A percentile compares a stretch with the other conserved stretches of the same genome.
phyloP scores from a whole-genome alignment of 1,140 invertebrate species.

The Doryteuthis pealeii region DNA sequence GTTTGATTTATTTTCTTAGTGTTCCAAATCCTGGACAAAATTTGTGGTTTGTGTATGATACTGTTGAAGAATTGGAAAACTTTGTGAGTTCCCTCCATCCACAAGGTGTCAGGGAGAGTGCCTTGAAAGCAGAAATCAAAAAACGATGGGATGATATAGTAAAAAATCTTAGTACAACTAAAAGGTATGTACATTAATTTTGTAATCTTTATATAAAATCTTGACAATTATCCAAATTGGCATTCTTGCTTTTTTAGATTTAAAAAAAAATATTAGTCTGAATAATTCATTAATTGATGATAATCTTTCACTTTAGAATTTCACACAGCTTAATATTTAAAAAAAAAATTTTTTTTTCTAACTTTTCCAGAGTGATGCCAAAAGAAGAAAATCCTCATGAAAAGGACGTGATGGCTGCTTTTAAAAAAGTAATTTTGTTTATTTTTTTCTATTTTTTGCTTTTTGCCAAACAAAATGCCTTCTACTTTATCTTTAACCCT shows the following conservation, averaged over 20 bases:
- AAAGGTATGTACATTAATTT: background rate
- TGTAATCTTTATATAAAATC: background rate
- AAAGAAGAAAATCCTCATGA: too few species aligned
- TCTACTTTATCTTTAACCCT: too few species aligned
- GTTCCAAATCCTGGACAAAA: conserved; percentile 58
- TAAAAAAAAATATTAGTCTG: too few species aligned
- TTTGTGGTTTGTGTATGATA: conserved; percentile 56
- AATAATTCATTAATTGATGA: too few species aligned
- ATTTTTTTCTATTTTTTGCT: too few species aligned
- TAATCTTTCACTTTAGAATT: too few species aligned
- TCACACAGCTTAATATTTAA: too few species aligned
- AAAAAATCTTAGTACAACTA: conserved; percentile 31
- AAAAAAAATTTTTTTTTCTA: too few species aligned
- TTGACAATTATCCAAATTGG: background rate
- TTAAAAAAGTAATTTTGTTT: too few species aligned
- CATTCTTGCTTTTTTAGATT: background rate
- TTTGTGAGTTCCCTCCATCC: conserved; percentile 51
- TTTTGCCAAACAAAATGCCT: too few species aligned
- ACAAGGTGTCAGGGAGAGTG: conserved; percentile 54
- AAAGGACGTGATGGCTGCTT: too few species aligned
- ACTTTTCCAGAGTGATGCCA: too few species aligned
- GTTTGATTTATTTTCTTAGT: conserved; percentile 41
- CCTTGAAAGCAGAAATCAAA: conserved; percentile 48
- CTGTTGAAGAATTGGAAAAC: conserved; percentile 48
- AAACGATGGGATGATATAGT: conserved; percentile 44